Conservation (phyloP, 2,888 invertebrate species). For the Clusia tigrina region DNA sequence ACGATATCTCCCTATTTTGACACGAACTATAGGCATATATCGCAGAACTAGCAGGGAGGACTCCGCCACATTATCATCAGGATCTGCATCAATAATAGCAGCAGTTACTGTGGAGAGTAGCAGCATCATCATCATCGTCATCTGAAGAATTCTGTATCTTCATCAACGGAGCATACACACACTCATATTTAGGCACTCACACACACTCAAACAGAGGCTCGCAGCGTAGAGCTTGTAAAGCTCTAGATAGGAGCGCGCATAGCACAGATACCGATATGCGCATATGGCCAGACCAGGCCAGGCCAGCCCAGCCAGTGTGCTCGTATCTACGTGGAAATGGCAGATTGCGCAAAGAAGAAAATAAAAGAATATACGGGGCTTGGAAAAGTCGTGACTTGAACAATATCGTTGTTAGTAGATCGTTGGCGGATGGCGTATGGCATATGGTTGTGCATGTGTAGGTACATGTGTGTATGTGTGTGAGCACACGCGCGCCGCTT, state of each 20-base stretch:
- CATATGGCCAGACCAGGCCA: slow-evolving; percentile 48
- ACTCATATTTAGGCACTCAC: background rate
- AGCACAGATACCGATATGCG: slow-evolving; percentile 50
- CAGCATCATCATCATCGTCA: slow-evolving; percentile 10
- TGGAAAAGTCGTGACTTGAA: slow-evolving; percentile 60
- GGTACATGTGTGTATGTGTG: slow-evolving; percentile 28
- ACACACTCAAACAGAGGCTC: background rate
- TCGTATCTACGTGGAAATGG: background rate
- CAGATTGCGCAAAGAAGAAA: background rate
- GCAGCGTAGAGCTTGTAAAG: slow-evolving; percentile 27
- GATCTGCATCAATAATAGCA: slow-evolving; percentile 17
- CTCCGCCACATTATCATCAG: slow-evolving; percentile 41
- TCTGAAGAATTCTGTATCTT: slow-evolving; percentile 43
- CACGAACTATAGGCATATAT: background rate
- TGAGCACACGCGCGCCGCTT: slow-evolving; percentile 11
- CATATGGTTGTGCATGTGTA: slow-evolving; percentile 36
- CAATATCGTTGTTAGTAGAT: slow-evolving; percentile 61
- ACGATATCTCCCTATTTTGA: slow-evolving; percentile 45
- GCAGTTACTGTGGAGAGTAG: background rate
- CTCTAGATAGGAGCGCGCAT: slow-evolving; percentile 44
- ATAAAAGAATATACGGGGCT: slow-evolving; percentile 30
- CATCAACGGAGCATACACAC: slow-evolving; percentile 44
- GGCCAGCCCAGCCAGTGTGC: background rate
- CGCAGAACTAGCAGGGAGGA: background rate
- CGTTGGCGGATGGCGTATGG: slow-evolving; percentile 52